Conservation (phyloP, 2,113 vertebrate species). For the Peromyscus polionotus region DNA sequence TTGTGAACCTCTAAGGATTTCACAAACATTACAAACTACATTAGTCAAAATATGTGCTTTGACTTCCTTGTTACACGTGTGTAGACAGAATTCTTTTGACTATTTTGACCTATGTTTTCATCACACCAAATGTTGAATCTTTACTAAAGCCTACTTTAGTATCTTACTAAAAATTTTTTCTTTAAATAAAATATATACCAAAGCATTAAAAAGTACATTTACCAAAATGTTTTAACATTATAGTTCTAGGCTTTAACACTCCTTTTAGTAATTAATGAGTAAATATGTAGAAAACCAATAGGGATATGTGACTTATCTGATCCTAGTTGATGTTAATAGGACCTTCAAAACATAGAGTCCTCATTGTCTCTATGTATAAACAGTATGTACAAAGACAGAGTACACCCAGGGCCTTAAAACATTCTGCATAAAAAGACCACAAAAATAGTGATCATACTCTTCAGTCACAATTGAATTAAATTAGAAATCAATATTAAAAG, state of each 20-base stretch:
- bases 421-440: not conserved
- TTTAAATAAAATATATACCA: not conserved
- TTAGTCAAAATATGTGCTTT: not conserved
- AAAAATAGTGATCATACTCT: not conserved
- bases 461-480: not conserved
- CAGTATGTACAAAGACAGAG: not conserved
- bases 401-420: not conserved
- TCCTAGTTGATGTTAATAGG: not conserved
- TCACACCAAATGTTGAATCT: not conserved
- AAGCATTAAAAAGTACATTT: not conserved
- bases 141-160: not conserved
- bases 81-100: not conserved
- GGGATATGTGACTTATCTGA: not conserved
- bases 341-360: not conserved
- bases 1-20: not conserved
- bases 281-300: not conserved
- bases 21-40: not conserved
- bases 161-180: not conserved
- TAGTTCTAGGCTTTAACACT: not conserved
- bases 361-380: not conserved
- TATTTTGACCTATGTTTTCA: not conserved
- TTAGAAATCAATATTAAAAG: not conserved
- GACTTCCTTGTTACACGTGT: not conserved
- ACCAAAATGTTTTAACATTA: not conserved
- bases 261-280: not conserved